Conservation (phyloP, 2,797 vertebrate genomes). For the Notolabrus celidotus region DNA sequence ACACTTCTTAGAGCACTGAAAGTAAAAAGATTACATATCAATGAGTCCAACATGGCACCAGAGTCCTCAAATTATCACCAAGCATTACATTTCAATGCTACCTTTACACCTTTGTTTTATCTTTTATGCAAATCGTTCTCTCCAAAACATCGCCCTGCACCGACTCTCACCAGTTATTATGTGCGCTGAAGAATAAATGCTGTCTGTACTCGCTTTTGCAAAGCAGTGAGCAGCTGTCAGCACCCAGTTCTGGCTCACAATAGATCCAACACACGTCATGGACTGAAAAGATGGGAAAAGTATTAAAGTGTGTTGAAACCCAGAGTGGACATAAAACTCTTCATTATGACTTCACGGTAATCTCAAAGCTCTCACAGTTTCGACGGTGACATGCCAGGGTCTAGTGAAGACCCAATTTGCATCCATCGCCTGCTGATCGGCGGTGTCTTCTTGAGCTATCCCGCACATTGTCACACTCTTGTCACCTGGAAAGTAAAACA, state of each 20-base stretch:
- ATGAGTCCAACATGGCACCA: too few relatives aligned
- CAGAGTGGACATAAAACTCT: not conserved
- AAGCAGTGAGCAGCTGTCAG: slow-evolving; percentile 92
- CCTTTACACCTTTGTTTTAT: too few relatives aligned
- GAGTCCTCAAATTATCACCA: too few relatives aligned
- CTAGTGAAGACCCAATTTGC: not conserved
- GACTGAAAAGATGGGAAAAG: slow-evolving; percentile 21
- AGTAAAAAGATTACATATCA: too few relatives aligned
- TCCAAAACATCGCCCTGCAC: not conserved
- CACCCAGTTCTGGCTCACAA: slow-evolving; percentile 85
- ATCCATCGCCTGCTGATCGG: accelerated
- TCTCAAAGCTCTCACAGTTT: slow-evolving; percentile 42
- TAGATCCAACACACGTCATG: slow-evolving; percentile 79
- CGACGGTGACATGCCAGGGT: slow-evolving; percentile 82
- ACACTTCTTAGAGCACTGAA: too few relatives aligned
- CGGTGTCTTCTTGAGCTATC: slow-evolving; percentile 75
- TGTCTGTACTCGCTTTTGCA: slow-evolving; percentile 19
- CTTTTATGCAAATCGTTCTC: not conserved
- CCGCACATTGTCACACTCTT: slow-evolving; percentile 83
- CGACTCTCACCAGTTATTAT: slow-evolving; percentile 73
- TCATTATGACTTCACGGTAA: not conserved
- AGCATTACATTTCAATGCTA: too few relatives aligned
- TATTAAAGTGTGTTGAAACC: not conserved
- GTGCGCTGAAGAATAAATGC: not conserved
- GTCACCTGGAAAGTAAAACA: slow-evolving; percentile 71